Evolutionary conservation across 2,888 invertebrate genomes (phyloP).

Genomic region (Heliconius cydno): DNA sequence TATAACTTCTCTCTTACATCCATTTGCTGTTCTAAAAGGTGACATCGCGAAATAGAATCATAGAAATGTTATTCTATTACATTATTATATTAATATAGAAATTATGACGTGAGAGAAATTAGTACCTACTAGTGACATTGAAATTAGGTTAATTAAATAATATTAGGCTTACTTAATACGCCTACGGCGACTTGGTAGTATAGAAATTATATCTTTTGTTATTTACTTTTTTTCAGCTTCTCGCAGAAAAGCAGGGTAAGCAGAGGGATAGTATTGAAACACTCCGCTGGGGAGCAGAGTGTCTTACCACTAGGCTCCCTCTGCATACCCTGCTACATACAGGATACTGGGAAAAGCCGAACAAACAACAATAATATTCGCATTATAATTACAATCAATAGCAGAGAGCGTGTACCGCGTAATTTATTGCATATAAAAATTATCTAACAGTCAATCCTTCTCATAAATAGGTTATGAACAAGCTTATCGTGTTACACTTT

Average conservation of each 20-base stretch:
- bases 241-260: too few species aligned
- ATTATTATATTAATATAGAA: constrained; percentile 4
- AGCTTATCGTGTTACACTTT: constrained; percentile 16
- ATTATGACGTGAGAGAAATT: neutral
- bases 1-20: constrained; percentile 77
- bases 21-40: constrained; percentile 79
- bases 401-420: neutral
- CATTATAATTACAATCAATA: too few species aligned
- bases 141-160: neutral
- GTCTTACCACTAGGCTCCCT: neutral
- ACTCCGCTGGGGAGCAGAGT: neutral
- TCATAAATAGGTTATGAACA: constrained; percentile 22
- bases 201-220: neutral
- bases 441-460: constrained; percentile 26
- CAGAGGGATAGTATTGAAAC: too few species aligned
- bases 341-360: too few species aligned
- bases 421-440: neutral
- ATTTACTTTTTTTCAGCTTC: neutral
- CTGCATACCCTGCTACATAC: too few species aligned
- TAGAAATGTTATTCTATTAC: constrained; percentile 47
- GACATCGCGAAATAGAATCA: constrained; percentile 59
- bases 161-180: neutral
- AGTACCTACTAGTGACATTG: neutral
- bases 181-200: neutral
- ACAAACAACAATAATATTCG: too few species aligned